Conservation (phyloP, 2,888 invertebrate genomes). For the Stenodera caucasica region DNA sequence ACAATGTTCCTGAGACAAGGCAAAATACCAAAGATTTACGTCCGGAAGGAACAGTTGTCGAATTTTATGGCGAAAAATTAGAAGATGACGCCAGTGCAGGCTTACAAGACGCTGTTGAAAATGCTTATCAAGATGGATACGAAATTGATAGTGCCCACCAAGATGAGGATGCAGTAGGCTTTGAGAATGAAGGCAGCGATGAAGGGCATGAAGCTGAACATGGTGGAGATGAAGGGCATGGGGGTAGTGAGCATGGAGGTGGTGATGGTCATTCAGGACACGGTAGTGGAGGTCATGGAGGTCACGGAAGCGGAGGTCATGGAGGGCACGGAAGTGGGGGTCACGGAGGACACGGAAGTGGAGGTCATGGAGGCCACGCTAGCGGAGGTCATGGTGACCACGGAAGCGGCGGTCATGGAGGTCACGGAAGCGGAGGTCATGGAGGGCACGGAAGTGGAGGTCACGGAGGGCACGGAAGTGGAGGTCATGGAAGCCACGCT, state of each 20-base stretch:
- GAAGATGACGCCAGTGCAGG: slow-evolving; percentile 12
- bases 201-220: slow-evolving; percentile 20
- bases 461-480: slow-evolving; percentile 22
- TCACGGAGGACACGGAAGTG: slow-evolving; percentile 21
- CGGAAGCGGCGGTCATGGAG: slow-evolving; percentile 16
- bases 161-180: slow-evolving; percentile 14
- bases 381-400: slow-evolving; percentile 14
- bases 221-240: slow-evolving; percentile 16
- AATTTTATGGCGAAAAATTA: slow-evolving; percentile 14
- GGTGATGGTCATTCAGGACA: slow-evolving; percentile 16
- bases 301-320: slow-evolving; percentile 19
- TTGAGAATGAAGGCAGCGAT: slow-evolving; percentile 12
- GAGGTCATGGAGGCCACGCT: slow-evolving; percentile 22
- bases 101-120: not conserved
- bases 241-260: slow-evolving; percentile 6
- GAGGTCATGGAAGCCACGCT: slow-evolving; percentile 21
- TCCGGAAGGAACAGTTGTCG: slow-evolving; percentile 20
- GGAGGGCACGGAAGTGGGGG: slow-evolving; percentile 15
- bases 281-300: slow-evolving; percentile 13
- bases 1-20: slow-evolving; percentile 32
- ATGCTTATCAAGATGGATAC: not conserved
- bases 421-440: slow-evolving; percentile 19
- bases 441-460: slow-evolving; percentile 18
- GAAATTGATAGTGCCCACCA: slow-evolving; percentile 6
- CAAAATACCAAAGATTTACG: slow-evolving; percentile 11